These are phyloP conservation scores for Cerceris rybyensis DNA, from an alignment of 2,888 invertebrate species.

Conservation along the genomic window DNA sequence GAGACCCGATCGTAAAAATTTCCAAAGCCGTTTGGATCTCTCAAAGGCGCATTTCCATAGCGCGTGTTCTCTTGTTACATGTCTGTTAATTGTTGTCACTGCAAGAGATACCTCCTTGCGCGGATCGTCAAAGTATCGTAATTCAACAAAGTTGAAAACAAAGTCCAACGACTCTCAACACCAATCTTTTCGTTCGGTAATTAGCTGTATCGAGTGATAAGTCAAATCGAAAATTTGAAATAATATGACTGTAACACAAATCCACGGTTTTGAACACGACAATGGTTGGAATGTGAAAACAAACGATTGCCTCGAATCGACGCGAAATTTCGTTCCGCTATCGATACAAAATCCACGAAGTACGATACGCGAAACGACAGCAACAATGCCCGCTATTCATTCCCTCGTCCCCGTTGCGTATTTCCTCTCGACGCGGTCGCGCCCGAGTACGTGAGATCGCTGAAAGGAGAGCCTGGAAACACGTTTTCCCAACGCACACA, in stretches of 20 bases:
- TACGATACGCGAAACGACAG: slow-evolving; percentile 45
- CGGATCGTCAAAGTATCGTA: too few species aligned
- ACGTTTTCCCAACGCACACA: slow-evolving; percentile 38
- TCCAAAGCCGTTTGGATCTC: slow-evolving; percentile 13
- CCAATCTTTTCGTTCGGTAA: too few species aligned
- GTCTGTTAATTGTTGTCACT: too few species aligned
- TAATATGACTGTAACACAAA: not conserved
- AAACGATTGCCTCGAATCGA: not conserved
- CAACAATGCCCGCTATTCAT: slow-evolving; percentile 62
- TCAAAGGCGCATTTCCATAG: not conserved
- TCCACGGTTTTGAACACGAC: not conserved
- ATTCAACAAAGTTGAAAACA: too few species aligned
- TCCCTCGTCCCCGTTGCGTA: slow-evolving; percentile 40
- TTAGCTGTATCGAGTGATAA: too few species aligned
- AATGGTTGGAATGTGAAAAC: not conserved
- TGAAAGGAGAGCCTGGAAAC: slow-evolving; percentile 38
- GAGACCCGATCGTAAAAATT: slow-evolving; percentile 38
- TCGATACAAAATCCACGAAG: slow-evolving; percentile 14
- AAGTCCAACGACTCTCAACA: too few species aligned
- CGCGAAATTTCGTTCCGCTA: not conserved
- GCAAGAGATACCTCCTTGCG: too few species aligned
- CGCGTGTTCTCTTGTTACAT: too few species aligned
- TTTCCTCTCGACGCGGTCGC: slow-evolving; percentile 33
- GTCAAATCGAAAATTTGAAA: too few species aligned
- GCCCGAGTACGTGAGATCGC: slow-evolving; percentile 38